Base-by-base conservation (phyloP, 2,113 vertebrate genomes). In the Percopsis transmontana region DNA sequence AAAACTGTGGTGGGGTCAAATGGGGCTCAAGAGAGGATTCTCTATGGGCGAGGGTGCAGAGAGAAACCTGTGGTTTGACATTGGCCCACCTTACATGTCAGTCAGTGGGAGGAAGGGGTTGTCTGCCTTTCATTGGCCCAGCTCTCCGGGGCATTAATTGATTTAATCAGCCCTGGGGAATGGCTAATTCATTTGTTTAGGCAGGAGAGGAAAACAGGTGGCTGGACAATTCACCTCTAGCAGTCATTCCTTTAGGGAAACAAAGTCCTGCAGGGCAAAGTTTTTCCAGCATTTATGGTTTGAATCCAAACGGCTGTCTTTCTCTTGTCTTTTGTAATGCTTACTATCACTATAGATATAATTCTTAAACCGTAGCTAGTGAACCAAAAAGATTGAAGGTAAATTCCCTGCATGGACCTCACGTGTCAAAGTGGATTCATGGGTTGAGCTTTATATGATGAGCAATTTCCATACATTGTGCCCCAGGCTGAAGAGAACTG, bases 51-150 rank as follows among this genome's bases (percentile, higher is more conserved):
- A 58, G 65, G 67, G 64, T 50, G 75, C 57, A 18, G 65, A 57
- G 62, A 68, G 74, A 77, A 75, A 83, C 79, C 81, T 72, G 68
- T 62, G 71, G 81, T 81, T 81, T 79, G 76, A 82, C 84, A 72
- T 84, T 85, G 78, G 44, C 52, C 83, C 65, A 85, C 83, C 83
- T 82, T 82, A 76, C 56, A 68, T 75, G 85, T 71, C 67, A 67
- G 66, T 61, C 72, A 67, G 70, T 42, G 51, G 58, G 63, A 54
- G 51, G 64, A 69, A 72, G 61, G 68, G 76, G 78, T 77, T 71
- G 59, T 62, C 68, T 38, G 63, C 50, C 76, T 64, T 68, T 62
- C 71, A 62, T 39, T 1, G 38, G 52, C 41, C 57, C 53, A 62
- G 5, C 68, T 71, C 73, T 70, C 79, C 60, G 77, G 73, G 74